Conservation (phyloP, 2,888 invertebrate genomes). For the Drosophila limbata region DNA sequence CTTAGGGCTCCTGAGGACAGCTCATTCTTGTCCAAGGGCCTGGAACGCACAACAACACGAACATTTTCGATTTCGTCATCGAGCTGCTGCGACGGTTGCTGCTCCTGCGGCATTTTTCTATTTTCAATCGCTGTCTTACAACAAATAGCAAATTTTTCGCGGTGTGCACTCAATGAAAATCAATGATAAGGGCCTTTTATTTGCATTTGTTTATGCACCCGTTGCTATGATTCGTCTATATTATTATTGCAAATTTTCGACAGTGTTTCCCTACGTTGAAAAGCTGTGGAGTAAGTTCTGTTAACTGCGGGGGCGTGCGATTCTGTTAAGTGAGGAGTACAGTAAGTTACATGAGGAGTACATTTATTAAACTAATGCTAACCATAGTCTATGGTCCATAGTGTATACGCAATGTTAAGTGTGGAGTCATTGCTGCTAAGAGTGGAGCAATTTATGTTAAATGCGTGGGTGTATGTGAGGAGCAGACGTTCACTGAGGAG, state of each 20-base stretch:
- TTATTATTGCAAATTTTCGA: conserved; percentile 36
- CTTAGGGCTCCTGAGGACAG: conserved; percentile 89
- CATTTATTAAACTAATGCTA: neutral
- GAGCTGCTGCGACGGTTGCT: conserved; percentile 85
- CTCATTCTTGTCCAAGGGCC: conserved; percentile 96
- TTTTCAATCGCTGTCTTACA: conserved; percentile 4
- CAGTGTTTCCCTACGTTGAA: conserved; percentile 35
- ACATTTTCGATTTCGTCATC: conserved; percentile 95
- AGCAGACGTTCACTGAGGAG: conserved; percentile 42
- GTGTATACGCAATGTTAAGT: no score
- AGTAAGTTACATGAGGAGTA: conserved; percentile 24
- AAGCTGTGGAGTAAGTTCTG: conserved; percentile 1
- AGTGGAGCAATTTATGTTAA: conserved; percentile 11
- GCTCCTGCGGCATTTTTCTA: conserved; percentile 73
- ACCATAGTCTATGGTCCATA: no score
- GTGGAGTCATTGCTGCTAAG: neutral
- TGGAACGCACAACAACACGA: conserved; percentile 96
- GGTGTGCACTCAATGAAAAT: conserved; percentile 29
- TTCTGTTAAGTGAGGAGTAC: neutral
- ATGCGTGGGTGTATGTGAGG: conserved; percentile 34
- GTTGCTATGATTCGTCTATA: conserved; percentile 59
- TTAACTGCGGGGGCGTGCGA: neutral
- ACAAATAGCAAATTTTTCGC: conserved; percentile 15
- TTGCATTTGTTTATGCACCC: conserved; percentile 72
- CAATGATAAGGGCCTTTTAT: conserved; percentile 42